phyloP scores from a whole-genome alignment of 2,888 invertebrate species.

The Geophilus truncorum region DNA sequence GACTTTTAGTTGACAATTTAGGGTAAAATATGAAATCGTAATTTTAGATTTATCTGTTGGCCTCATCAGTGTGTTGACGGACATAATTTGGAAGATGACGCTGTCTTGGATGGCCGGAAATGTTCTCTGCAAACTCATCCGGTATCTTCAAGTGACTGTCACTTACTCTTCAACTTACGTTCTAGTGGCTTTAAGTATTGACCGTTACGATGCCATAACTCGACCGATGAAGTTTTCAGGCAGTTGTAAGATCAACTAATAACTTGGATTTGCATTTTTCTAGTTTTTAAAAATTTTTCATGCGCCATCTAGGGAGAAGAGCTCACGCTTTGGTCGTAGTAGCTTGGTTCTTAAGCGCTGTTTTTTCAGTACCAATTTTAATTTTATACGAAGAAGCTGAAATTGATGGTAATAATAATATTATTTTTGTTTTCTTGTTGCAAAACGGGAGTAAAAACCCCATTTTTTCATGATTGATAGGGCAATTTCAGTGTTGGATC shows the following conservation, averaged over 20 bases:
- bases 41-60: constrained; percentile 80
- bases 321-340: constrained; percentile 70
- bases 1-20: too few species aligned
- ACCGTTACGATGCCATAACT: constrained; percentile 87
- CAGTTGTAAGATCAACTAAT: constrained; percentile 69
- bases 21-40: neutral
- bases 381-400: constrained; percentile 73
- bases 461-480: constrained; percentile 47
- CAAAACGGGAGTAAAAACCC: neutral
- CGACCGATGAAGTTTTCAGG: constrained; percentile 93
- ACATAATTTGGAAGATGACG: constrained; percentile 82
- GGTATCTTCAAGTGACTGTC: constrained; percentile 71
- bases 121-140: constrained; percentile 77
- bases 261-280: neutral
- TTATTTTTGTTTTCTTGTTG: neutral
- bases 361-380: constrained; percentile 72
- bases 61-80: constrained; percentile 78
- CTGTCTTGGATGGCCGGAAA: constrained; percentile 86
- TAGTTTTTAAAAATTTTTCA: neutral
- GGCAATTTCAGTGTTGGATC: constrained; percentile 80
- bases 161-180: constrained; percentile 91
- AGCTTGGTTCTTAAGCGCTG: constrained; percentile 75
- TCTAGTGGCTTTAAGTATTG: constrained; percentile 83
- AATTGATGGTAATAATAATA: constrained; percentile 60
- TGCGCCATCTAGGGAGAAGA: constrained; percentile 68